These are phyloP conservation scores for Sorex araneus DNA, from an alignment of 2,113 vertebrate species.

Conservation along the genomic window DNA sequence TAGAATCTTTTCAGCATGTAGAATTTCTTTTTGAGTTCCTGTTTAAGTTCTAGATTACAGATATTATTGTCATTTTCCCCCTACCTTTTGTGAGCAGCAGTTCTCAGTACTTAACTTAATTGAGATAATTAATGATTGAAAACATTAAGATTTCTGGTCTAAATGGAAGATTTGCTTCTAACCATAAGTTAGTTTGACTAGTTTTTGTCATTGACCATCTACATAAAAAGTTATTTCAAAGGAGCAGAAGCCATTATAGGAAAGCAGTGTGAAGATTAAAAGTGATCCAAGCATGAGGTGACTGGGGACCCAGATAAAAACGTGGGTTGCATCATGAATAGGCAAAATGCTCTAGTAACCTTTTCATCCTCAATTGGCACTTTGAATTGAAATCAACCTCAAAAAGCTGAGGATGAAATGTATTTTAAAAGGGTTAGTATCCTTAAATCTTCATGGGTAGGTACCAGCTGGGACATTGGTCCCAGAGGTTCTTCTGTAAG, in stretches of 20 bases:
- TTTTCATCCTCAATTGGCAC: slow-evolving; percentile 59
- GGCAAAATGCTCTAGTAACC: slow-evolving; percentile 51
- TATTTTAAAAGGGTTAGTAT: slow-evolving; percentile 40
- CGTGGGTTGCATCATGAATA: slow-evolving; percentile 15
- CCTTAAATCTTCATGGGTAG: slow-evolving; percentile 32
- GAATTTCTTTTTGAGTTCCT: neutral
- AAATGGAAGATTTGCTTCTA: slow-evolving; percentile 44
- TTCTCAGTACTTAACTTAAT: neutral
- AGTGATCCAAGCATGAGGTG: neutral
- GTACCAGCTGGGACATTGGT: neutral
- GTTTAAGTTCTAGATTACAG: neutral
- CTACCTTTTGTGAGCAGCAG: neutral
- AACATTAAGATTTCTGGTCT: neutral
- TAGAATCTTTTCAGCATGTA: neutral
- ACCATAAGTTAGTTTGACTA: neutral
- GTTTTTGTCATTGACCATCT: slow-evolving; percentile 3
- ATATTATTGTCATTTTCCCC: neutral
- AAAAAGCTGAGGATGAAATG: slow-evolving; percentile 59
- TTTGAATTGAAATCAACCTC: slow-evolving; percentile 67
- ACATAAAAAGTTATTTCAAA: slow-evolving; percentile 61
- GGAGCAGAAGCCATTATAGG: neutral
- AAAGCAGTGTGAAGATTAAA: slow-evolving; percentile 40
- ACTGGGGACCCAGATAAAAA: slow-evolving; percentile 58
- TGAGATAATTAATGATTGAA: slow-evolving; percentile 8
- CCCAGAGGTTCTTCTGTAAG: neutral